Percentiles rank a stretch among this genome's conserved stretches.
phyloP scores from a whole-genome alignment of 2,113 vertebrate species.

The Tretioscincus oriximinensis region DNA sequence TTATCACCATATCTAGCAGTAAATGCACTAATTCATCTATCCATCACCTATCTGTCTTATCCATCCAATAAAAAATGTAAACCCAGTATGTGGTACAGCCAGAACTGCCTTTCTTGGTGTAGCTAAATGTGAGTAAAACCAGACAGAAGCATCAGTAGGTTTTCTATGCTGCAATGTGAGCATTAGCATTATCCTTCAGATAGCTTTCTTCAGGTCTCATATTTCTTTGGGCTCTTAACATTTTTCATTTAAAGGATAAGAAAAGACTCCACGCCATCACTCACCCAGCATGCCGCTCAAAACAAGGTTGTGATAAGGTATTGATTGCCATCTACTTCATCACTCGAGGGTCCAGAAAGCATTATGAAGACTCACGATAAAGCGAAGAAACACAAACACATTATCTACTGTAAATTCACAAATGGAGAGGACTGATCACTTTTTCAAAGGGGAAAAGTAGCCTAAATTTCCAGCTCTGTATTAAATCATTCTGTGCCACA shows the following conservation, averaged over 20 bases:
- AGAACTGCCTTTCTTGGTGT: background rate
- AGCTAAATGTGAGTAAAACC: background rate
- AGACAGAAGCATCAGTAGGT: background rate
- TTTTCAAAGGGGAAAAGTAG: background rate
- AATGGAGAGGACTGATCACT: fast-evolving
- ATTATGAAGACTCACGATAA: background rate
- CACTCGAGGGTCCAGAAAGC: background rate
- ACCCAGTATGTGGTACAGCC: background rate
- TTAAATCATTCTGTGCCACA: background rate
- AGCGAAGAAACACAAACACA: background rate
- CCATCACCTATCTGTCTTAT: too few species aligned
- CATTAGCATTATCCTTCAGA: background rate
- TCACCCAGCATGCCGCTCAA: background rate
- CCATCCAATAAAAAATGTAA: background rate
- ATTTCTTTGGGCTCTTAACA: background rate
- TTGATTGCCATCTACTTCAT: background rate
- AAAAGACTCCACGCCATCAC: background rate
- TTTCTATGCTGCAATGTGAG: background rate
- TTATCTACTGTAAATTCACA: background rate
- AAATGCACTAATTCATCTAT: too few species aligned
- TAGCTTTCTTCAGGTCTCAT: background rate
- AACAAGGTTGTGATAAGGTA: background rate
- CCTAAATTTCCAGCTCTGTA: background rate
- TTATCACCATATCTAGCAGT: too few species aligned
- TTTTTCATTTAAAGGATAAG: background rate